Percentiles rank a stretch among this genome's conserved stretches.
These are phyloP conservation scores for Xylocampa areola DNA, from an alignment of 2,888 invertebrate species.

Conservation along the genomic window DNA sequence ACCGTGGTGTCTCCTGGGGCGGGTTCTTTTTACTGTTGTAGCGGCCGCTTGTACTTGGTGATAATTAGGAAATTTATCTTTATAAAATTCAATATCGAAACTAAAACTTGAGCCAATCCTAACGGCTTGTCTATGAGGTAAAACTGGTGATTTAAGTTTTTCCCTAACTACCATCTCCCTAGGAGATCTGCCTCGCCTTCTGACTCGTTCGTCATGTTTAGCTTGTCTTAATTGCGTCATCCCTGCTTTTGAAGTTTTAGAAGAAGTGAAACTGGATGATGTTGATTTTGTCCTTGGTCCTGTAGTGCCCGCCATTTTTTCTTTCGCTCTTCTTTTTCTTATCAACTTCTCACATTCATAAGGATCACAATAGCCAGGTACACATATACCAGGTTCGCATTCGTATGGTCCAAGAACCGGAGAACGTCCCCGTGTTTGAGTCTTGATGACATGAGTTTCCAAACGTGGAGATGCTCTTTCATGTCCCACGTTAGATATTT, in stretches of 20 bases:
- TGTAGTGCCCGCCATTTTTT: constrained; percentile 43
- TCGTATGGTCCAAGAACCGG: constrained; percentile 56
- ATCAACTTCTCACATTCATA: constrained; percentile 63
- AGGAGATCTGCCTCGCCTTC: constrained; percentile 5
- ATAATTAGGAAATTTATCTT: constrained; percentile 38
- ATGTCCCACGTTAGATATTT: constrained; percentile 10
- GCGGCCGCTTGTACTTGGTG: constrained; percentile 20
- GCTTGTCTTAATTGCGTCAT: constrained; percentile 27
- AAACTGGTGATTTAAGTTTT: not conserved
- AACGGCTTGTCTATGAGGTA: constrained; percentile 48
- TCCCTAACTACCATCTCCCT: constrained; percentile 7
- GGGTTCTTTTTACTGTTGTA: constrained; percentile 7
- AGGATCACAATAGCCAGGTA: constrained; percentile 63
- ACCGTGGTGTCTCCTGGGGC: constrained; percentile 3
- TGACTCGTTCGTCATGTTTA: constrained; percentile 4
- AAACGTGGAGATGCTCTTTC: constrained; percentile 10
- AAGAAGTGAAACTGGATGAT: constrained; percentile 41
- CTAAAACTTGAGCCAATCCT: constrained; percentile 63
- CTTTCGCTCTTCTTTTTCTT: constrained; percentile 53
- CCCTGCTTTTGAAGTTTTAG: constrained; percentile 35
- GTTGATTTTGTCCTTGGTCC: constrained; percentile 39
- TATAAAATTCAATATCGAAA: constrained; percentile 67
- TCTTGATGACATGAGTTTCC: constrained; percentile 11
- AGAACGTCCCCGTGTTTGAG: constrained; percentile 31
- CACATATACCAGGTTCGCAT: constrained; percentile 68